A percentile compares a stretch with the other conserved stretches of the same genome.
Conservation (phyloP, 2,797 vertebrate genomes). For the Syndactyla subalaris region DNA sequence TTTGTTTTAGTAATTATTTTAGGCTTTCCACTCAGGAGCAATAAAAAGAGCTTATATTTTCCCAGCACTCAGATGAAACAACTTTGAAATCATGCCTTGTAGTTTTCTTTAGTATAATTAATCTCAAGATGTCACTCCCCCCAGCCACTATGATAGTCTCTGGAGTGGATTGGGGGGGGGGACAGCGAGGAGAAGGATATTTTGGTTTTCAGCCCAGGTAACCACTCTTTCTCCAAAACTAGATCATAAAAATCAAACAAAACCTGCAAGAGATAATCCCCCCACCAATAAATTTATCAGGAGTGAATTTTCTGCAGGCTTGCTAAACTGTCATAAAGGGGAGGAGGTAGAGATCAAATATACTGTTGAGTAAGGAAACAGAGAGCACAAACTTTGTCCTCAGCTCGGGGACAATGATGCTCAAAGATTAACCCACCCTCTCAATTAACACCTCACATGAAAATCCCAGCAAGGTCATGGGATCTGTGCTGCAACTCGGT, state of each 20-base stretch:
- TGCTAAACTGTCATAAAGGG: constrained; percentile 60
- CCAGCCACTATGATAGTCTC: not conserved
- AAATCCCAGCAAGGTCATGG: constrained; percentile 91
- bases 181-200: not conserved
- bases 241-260: constrained; percentile 65
- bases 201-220: constrained; percentile 51
- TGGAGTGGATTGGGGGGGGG: not conserved
- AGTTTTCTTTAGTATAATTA: constrained; percentile 1
- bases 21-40: constrained; percentile 26
- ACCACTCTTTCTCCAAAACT: constrained; percentile 34
- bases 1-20: constrained; percentile 65
- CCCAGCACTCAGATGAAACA: constrained; percentile 23
- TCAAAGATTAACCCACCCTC: constrained; percentile 91
- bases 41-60: constrained; percentile 48
- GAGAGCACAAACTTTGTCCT: constrained; percentile 84
- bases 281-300: constrained; percentile 72
- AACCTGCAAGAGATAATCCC: constrained; percentile 64
- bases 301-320: constrained; percentile 66
- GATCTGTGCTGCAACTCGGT: constrained; percentile 85
- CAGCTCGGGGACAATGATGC: constrained; percentile 86
- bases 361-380: constrained; percentile 79
- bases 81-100: constrained; percentile 16
- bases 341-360: constrained; percentile 79
- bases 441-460: constrained; percentile 96
- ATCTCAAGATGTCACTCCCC: constrained; percentile 16